These are phyloP conservation scores for Leptopterna dolabrata DNA, from an alignment of 2,888 invertebrate genomes.

Conservation along the genomic window DNA sequence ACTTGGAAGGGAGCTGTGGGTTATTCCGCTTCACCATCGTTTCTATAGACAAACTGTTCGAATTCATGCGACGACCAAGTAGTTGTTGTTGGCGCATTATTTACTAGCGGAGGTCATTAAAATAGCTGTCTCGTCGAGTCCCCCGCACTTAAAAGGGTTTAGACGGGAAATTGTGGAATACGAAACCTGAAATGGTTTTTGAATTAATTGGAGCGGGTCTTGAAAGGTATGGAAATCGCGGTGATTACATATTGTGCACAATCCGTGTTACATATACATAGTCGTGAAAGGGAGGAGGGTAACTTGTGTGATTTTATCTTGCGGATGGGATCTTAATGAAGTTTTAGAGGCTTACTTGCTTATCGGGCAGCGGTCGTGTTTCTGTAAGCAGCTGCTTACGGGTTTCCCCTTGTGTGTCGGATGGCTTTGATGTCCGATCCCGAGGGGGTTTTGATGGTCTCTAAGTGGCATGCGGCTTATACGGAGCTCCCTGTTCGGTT, in stretches of 20 bases:
- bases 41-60: background rate
- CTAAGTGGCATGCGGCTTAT: conserved; percentile 8
- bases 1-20: background rate
- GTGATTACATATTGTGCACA: conserved; percentile 32
- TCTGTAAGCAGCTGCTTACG: conserved; percentile 22
- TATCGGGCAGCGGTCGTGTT: conserved; percentile 14
- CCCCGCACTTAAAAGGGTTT: background rate
- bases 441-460: background rate
- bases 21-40: background rate
- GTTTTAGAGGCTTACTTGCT: conserved; percentile 22
- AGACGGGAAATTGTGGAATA: conserved; percentile 16
- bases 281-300: conserved; percentile 8
- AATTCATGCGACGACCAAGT: background rate
- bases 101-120: conserved; percentile 6
- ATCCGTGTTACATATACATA: conserved; percentile 23
- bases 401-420: background rate
- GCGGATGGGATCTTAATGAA: conserved; percentile 31
- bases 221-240: conserved; percentile 21
- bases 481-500: background rate
- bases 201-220: conserved; percentile 29
- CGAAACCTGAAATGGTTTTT: background rate
- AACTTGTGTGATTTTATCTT: conserved; percentile 32
- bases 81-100: background rate
- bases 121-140: background rate
- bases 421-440: background rate